Base-by-base conservation (phyloP, 2,113 vertebrate species). In the Cephalophus harveyi region DNA sequence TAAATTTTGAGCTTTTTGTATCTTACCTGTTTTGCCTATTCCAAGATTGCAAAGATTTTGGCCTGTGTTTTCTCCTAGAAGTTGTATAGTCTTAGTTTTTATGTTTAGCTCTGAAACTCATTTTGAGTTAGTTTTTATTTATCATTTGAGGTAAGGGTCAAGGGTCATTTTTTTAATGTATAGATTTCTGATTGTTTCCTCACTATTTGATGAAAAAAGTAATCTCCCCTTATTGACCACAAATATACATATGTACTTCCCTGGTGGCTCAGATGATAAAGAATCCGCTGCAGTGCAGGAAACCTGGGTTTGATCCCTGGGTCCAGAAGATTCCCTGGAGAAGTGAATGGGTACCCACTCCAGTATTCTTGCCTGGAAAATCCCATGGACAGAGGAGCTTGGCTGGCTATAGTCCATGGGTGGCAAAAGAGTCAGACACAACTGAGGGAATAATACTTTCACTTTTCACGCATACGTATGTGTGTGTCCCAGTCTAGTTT, bases 101-200 rank as follows among this genome's bases (percentile, higher is more conserved):
- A 50, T 43, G 40, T 78, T 89, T 67, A 55, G 30, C 9, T 57
- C 33, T 89, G 19, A 48, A 36, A 40, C 59, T 28, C 76, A 91
- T 97, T 93, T 90, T 54, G 81, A 81, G 46, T 82, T 92, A 19
- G 46, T 79, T 95, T 92, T 92, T 92, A 14, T 76, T 92, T 88
- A 57, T 62, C 30, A 48, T 89, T 25, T 62, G 43, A 59, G 23
- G 30, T 74, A 43, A 74, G 19, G 76, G 30, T n/a, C 7, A 30
- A 60, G 46, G n/a, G 11, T 87, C 40, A 30, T 79, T 85, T 12
- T 82, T 82, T 79, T 57, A n/a, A 48, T 4, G 5, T 46, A 30
- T 27, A 74, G 59, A 86, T 90, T 27, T 36, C 55, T 52, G 86
- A 48, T 74, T 90, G 50, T 87, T 46, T 43, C 12, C 59, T 89